These are phyloP conservation scores for Nycticebus coucang DNA, from an alignment of 2,113 vertebrate species.

Conservation along the genomic window DNA sequence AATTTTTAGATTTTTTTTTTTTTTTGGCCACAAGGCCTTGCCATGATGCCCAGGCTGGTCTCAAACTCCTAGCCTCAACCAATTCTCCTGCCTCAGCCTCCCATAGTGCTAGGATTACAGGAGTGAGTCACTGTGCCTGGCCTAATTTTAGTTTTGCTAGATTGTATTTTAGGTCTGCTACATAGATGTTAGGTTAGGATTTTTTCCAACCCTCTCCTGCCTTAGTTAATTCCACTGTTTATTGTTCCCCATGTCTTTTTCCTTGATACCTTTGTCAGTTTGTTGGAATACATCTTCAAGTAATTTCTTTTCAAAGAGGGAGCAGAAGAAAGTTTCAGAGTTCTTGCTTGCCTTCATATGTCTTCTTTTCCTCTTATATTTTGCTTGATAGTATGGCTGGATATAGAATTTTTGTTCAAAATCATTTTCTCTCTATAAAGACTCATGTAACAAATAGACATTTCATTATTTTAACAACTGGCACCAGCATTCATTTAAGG, in stretches of 20 bases:
- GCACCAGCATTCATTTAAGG: not conserved
- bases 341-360: not conserved
- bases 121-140: too few species aligned
- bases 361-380: not conserved
- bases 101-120: too few species aligned
- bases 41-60: too few species aligned
- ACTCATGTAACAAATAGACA: not conserved
- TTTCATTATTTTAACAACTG: slow-evolving; percentile 4
- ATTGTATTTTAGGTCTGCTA: not conserved
- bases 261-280: not conserved
- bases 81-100: too few species aligned
- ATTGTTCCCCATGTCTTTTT: not conserved
- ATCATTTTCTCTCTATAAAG: not conserved
- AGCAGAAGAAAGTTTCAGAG: not conserved
- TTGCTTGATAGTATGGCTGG: not conserved
- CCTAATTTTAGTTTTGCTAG: not conserved
- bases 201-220: not conserved
- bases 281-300: not conserved
- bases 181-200: not conserved
- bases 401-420: not conserved
- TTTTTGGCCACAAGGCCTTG: too few species aligned
- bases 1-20: too few species aligned
- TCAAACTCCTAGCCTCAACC: too few species aligned
- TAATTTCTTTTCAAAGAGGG: not conserved
- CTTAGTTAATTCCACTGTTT: not conserved